phyloP scores from a whole-genome alignment of 2,888 invertebrate species.

The Euplexia lucipara region DNA sequence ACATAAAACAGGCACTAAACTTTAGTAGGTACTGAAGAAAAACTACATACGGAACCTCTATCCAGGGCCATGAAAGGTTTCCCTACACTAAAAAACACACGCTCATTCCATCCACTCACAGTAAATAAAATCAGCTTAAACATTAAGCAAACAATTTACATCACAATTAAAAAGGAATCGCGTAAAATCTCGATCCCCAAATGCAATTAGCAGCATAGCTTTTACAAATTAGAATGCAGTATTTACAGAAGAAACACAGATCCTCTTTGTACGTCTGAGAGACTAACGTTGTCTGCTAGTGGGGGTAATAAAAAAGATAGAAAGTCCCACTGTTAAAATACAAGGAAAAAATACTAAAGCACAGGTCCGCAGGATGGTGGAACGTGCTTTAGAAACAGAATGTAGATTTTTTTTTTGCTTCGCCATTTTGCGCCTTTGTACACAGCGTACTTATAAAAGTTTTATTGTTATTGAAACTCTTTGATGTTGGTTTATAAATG shows the following conservation, averaged over 20 bases:
- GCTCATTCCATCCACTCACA: background rate
- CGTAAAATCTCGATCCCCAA: slow-evolving; percentile 38
- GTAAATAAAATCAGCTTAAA: slow-evolving; percentile 9
- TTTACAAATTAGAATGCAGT: slow-evolving; percentile 60
- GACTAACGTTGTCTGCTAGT: slow-evolving; percentile 54
- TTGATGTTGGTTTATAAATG: slow-evolving; percentile 24
- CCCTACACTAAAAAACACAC: slow-evolving; percentile 17
- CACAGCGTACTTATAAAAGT: slow-evolving; percentile 13
- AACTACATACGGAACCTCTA: slow-evolving; percentile 15
- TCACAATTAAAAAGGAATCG: slow-evolving; percentile 31
- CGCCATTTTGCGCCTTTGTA: slow-evolving; percentile 46
- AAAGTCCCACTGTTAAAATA: slow-evolving; percentile 53
- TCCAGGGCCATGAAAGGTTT: slow-evolving; percentile 2
- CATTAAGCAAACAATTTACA: slow-evolving; percentile 19
- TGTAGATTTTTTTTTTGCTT: slow-evolving; percentile 36
- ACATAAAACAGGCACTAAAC: slow-evolving; percentile 26
- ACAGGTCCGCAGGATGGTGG: slow-evolving; percentile 13
- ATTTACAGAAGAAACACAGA: slow-evolving; percentile 52
- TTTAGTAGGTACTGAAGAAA: slow-evolving; percentile 30
- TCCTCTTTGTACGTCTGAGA: slow-evolving; percentile 50
- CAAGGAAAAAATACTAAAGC: slow-evolving; percentile 45
- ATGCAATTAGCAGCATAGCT: slow-evolving; percentile 54
- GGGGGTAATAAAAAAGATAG: slow-evolving; percentile 42
- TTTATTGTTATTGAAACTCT: slow-evolving; percentile 44
- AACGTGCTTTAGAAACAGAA: slow-evolving; percentile 61